Base-by-base conservation (phyloP, 2,113 vertebrate genomes). In the Urocitellus parryii region DNA sequence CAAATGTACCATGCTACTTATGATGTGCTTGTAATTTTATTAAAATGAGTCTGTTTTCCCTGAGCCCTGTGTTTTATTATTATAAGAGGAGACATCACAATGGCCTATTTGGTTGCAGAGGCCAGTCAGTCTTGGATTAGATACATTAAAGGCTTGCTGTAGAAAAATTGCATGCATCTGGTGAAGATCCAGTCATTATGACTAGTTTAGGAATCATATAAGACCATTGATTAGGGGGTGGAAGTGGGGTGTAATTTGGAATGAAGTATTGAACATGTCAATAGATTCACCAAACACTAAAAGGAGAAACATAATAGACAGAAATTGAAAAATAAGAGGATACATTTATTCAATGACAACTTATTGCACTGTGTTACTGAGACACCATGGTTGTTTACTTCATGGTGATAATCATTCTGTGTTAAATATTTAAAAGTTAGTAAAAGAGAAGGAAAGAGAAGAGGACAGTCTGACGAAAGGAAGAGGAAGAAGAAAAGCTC, bases 21-120 rank as follows among this genome's bases (percentile, higher is more conserved):
- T 87, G 29, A n/a, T 82, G 51, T 70, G 14, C n/a, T 91, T 73
- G 16, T 83, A 73, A 88, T 67, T 95, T 91, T 74, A 84, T 97
- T 88, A 82, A 88, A 79, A 79, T 20, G 8, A 91, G 17, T 56
- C 70, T 91, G 37, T 77, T 91, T 83, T 88, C 34, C 76, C 63
- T 73, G 37, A 67, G 70, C 45, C 68, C 37, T 16, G n/a, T 63
- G 24, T n/a, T 72, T 87, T 90, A 63, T 24, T 45, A 93, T 81
- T 58, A 76, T 72, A 86, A 39, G 18, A 95, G 65, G 7, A 86
- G 51, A 77, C 27, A 90, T 74, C 39, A 70, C 68, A 48, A 45
- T 87, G 63, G 34, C 34, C 32, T 84, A 17, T 67, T 58, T 37
- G 29, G 53, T 58, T 89, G 32, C 37, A 10, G n/a, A 18, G 37